phyloP scores from a whole-genome alignment of 2,888 invertebrate species.

The Hybos culiciformis region DNA sequence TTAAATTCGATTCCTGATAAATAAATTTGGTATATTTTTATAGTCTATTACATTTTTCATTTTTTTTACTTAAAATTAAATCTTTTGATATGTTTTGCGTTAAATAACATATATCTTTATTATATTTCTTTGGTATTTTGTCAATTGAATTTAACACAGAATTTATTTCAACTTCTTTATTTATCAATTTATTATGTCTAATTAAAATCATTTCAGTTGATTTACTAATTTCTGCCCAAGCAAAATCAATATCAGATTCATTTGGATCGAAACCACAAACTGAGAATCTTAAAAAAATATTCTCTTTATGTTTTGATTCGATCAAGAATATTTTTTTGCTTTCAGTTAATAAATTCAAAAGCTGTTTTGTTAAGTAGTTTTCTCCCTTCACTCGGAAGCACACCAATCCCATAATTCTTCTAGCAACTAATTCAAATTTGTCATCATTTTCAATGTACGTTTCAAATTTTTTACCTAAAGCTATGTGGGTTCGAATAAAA shows the following conservation, averaged over 20 bases:
- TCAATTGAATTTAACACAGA: neutral
- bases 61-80: too few species aligned
- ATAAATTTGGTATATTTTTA: too few species aligned
- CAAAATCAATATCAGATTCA: conserved; percentile 57
- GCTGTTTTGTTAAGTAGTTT: conserved; percentile 50
- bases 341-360: conserved; percentile 58
- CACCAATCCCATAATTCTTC: conserved; percentile 66
- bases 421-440: conserved; percentile 65
- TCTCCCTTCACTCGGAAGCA: conserved; percentile 76
- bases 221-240: conserved; percentile 59
- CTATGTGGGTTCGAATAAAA: conserved; percentile 60
- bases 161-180: neutral
- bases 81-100: too few species aligned
- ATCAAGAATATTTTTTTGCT: conserved; percentile 71
- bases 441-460: conserved; percentile 51
- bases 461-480: conserved; percentile 66
- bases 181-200: conserved; percentile 7
- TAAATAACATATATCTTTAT: too few species aligned
- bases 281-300: conserved; percentile 65
- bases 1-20: too few species aligned
- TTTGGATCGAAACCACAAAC: conserved; percentile 62
- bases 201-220: conserved; percentile 40
- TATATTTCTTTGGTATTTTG: neutral
- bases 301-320: conserved; percentile 54
- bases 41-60: too few species aligned